These are phyloP conservation scores for Neosilurus hyrtlii DNA, from an alignment of 2,797 vertebrate species.

Conservation along the genomic window DNA sequence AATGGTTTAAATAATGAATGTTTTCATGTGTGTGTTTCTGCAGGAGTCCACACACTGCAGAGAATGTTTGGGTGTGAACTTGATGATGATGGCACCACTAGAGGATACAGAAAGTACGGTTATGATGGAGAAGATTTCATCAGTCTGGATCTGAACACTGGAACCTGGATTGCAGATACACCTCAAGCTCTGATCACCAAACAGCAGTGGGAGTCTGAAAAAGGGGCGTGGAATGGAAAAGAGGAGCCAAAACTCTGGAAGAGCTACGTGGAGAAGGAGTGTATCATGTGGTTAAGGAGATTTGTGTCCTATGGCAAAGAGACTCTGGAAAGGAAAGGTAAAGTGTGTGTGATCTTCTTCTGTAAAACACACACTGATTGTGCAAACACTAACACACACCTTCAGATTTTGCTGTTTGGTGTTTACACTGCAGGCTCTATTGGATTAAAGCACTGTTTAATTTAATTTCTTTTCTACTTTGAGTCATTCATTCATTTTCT, in stretches of 20 bases:
- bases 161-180: conserved; percentile 25
- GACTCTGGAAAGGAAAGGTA: not conserved
- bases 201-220: conserved; percentile 5
- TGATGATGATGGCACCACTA: conserved; percentile 29
- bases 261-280: not conserved
- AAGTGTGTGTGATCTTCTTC: not conserved
- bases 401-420: too few relatives aligned
- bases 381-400: not conserved
- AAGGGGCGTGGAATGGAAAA: too few relatives aligned
- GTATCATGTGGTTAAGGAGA: conserved; percentile 50
- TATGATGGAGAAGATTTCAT: conserved; percentile 54
- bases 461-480: too few relatives aligned
- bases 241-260: fast-evolving
- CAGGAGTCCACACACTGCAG: conserved; percentile 37
- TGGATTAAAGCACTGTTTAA: too few relatives aligned
- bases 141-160: not conserved
- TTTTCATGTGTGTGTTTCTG: too few relatives aligned
- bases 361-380: not conserved
- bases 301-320: conserved; percentile 44
- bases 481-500: too few relatives aligned
- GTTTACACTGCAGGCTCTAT: too few relatives aligned
- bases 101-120: fast-evolving
- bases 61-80: conserved; percentile 37
- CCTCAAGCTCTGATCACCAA: conserved; percentile 31
- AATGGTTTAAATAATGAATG: too few relatives aligned